Conservation (phyloP, 2,113 vertebrate genomes). For the Pachyramphus minor region DNA sequence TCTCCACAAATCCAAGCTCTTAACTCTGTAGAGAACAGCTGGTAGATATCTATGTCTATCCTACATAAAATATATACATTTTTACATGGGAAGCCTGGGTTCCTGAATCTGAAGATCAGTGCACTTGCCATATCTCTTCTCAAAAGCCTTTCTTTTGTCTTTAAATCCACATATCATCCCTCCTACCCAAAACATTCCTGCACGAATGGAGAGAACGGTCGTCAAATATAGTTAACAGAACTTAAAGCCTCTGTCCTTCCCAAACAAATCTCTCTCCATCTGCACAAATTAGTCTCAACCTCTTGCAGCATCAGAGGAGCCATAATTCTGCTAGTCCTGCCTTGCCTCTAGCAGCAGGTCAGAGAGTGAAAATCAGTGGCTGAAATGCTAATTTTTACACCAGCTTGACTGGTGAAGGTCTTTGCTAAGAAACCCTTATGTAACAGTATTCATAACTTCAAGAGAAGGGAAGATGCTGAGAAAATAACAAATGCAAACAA, state of each 20-base stretch:
- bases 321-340: neutral
- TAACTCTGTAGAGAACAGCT: neutral
- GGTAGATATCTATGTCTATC: neutral
- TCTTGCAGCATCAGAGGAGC: neutral
- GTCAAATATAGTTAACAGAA: neutral
- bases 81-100: neutral
- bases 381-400: neutral
- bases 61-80: neutral
- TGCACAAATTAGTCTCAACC: neutral
- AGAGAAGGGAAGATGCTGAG: fast-evolving
- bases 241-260: neutral
- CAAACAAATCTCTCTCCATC: neutral
- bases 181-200: neutral
- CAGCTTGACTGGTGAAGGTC: neutral
- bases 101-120: neutral
- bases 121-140: neutral
- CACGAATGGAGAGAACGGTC: neutral
- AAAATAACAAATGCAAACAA: neutral
- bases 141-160: neutral
- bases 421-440: neutral
- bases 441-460: fast-evolving
- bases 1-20: neutral
- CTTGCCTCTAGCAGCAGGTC: neutral
- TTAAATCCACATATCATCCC: neutral
- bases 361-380: fast-evolving